Evolutionary conservation across 2,113 vertebrate species (phyloP), one percentile per base, ranked within the genome.

Genomic region (Neogale vison): DNA sequence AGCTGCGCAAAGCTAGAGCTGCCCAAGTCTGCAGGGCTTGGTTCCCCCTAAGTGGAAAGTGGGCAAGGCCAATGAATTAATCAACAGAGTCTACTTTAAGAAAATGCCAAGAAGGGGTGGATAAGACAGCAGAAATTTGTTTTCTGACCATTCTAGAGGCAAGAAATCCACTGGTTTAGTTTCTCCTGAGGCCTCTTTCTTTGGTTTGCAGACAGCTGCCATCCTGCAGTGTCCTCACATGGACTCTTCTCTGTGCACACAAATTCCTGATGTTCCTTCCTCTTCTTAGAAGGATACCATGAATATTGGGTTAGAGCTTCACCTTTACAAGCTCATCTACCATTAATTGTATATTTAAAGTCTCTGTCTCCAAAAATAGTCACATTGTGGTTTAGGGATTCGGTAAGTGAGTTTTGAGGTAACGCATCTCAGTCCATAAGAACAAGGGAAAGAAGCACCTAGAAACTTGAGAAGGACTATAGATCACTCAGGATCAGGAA

Each of bases 231-330:
- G 8, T 63, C 15, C 2, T 55, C 39, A 76, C 1, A 15, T 10
- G 7, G 4, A 2, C 11, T 39, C 29, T 77, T 59, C 69, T 88
- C 18, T 55, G 24, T 57, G 12, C 9, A 7, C n/a, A 6, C 4
- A 2, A 1, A 15, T 39, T 2, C 8, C 0, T 39, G 1, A 11
- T 17, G 26, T 52, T 14, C 47, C 2, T 61, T 50, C n/a, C 36
- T 91, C 2, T 80, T 84, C 39, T 59, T 79, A 24, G n/a, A 8
- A 65, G 31, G 15, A 36, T 36, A 42, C 8, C 5, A 50, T 67
- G 45, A 12, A 80, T 39, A 29, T 50, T 67, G 34, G 15, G 29
- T 88, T 21, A 57, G 20, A 59, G 3, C 20, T 42, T 3, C 5
- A 50, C 15, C 21, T 0, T 57, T 79, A 74, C 74, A 11, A 36